phyloP scores from a whole-genome alignment of 2,797 vertebrate genomes.

The Xiphophorus birchmanni region DNA sequence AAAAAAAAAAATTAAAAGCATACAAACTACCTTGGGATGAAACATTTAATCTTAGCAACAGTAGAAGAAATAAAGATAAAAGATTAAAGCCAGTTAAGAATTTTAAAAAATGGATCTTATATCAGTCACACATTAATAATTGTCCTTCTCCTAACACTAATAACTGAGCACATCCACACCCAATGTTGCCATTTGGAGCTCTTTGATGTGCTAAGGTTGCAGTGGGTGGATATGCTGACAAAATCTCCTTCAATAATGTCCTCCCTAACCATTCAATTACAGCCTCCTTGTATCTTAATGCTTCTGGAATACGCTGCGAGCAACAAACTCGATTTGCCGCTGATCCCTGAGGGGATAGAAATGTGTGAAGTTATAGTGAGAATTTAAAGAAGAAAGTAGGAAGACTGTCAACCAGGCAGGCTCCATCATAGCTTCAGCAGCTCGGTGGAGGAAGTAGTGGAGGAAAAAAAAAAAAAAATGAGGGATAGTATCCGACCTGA shows the following conservation, averaged over 20 bases:
- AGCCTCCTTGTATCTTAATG: conserved; percentile 72
- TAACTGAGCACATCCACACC: conserved; percentile 43
- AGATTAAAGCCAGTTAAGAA: conserved; percentile 26
- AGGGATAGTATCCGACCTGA: conserved; percentile 44
- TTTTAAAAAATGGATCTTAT: conserved; percentile 32
- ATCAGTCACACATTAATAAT: conserved; percentile 37
- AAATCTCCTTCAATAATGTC: conserved; percentile 73
- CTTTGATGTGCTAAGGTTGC: conserved; percentile 31
- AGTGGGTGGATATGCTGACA: conserved; percentile 61
- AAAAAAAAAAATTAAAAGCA: not conserved
- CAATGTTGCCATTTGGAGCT: conserved; percentile 39
- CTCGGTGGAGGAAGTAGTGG: conserved; percentile 15
- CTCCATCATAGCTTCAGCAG: conserved; percentile 54
- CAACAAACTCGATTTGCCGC: conserved; percentile 65
- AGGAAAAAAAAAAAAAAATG: conserved; percentile 5
- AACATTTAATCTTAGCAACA: not conserved
- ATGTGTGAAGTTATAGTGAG: conserved; percentile 53
- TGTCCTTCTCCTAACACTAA: conserved; percentile 39
- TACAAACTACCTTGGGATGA: not conserved
- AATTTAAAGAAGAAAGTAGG: conserved; percentile 58
- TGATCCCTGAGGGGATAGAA: conserved; percentile 60
- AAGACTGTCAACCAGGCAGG: conserved; percentile 24
- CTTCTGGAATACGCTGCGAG: conserved; percentile 61
- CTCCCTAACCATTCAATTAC: conserved; percentile 80
- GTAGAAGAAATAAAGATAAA: not conserved